These are phyloP conservation scores for Bucco capensis DNA, from an alignment of 2,113 vertebrate genomes.

Conservation along the genomic window DNA sequence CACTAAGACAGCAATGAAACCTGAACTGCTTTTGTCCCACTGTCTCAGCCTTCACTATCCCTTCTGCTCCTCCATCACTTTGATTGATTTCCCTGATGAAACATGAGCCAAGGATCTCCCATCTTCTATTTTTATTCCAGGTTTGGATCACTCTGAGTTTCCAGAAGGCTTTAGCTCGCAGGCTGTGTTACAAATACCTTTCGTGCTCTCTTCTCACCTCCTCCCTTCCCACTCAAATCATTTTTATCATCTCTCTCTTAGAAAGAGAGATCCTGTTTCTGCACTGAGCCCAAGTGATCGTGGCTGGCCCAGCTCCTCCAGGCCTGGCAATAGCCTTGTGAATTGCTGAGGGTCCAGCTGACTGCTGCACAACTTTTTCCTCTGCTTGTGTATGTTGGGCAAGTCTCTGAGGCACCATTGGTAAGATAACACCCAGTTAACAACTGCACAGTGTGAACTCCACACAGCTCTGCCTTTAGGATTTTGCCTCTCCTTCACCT, in stretches of 20 bases:
- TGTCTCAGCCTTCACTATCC: rapidly evolving
- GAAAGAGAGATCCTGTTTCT: neutral
- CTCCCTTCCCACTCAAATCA: neutral
- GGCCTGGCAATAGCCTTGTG: neutral
- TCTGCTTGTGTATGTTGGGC: neutral
- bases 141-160: neutral
- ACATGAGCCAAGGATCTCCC: neutral
- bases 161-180: neutral
- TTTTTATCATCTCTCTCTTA: neutral
- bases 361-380: neutral
- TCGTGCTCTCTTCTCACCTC: neutral
- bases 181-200: neutral
- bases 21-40: neutral
- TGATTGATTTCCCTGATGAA: neutral
- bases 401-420: neutral
- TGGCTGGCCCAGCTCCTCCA: neutral
- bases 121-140: conserved; percentile 11
- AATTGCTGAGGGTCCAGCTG: neutral
- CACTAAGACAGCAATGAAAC: neutral
- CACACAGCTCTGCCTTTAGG: neutral
- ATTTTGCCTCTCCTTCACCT: neutral
- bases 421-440: neutral
- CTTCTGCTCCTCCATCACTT: neutral
- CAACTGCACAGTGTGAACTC: neutral
- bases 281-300: rapidly evolving